Conservation (phyloP, 2,888 invertebrate genomes). For the Quadroppia sp. region DNA sequence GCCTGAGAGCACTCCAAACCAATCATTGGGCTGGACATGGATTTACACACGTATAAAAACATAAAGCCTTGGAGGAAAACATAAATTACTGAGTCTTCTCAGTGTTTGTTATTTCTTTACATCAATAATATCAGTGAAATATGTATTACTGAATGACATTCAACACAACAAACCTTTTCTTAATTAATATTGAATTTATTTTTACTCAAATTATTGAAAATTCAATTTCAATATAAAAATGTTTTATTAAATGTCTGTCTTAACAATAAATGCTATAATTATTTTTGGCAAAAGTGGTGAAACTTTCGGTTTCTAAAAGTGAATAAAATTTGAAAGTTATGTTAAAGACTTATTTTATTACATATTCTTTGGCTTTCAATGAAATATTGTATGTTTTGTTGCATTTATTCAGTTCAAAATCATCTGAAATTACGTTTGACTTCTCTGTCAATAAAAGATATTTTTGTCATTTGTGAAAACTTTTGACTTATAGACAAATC, state of each 20-base stretch:
- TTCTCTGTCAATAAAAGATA: neutral
- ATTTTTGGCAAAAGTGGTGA: too few species aligned
- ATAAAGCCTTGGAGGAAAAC: neutral
- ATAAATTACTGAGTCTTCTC: neutral
- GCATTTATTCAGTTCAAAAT: neutral
- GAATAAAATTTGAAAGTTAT: too few species aligned
- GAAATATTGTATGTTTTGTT: slow-evolving; percentile 2
- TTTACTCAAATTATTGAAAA: too few species aligned
- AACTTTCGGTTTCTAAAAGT: too few species aligned
- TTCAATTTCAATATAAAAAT: too few species aligned
- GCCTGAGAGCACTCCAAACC: slow-evolving; percentile 13
- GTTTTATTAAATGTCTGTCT: too few species aligned
- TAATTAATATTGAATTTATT: too few species aligned
- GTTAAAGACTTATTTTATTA: too few species aligned
- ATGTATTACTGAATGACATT: slow-evolving; percentile 2
- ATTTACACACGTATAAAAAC: slow-evolving; percentile 6
- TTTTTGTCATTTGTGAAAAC: neutral
- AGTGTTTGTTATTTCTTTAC: neutral
- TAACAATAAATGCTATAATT: too few species aligned
- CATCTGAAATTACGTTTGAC: neutral
- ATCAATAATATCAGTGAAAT: neutral
- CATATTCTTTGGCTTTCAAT: slow-evolving; percentile 4
- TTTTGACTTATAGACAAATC: neutral
- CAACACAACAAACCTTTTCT: neutral
- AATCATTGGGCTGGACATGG: slow-evolving; percentile 33